Conservation (phyloP, 1,140 invertebrate species). For the Drosophila azteca region DNA sequence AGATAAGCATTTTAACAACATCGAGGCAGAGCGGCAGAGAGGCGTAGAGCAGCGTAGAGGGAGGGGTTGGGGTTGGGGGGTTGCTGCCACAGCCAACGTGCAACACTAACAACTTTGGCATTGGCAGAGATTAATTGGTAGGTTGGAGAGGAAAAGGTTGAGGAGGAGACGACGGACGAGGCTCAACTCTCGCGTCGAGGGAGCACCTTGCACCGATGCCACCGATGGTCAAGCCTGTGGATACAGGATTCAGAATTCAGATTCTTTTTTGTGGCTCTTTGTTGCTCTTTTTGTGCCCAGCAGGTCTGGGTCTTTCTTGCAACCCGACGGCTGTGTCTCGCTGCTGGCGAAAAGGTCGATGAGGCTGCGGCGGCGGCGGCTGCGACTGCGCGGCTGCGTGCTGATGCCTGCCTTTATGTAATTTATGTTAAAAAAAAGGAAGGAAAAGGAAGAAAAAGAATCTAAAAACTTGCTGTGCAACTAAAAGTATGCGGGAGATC, state of each 20-base stretch:
- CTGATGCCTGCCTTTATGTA: constrained; percentile 60
- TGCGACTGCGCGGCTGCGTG: constrained; percentile 1
- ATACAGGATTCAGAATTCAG: constrained; percentile 8
- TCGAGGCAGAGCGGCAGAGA: constrained; percentile 49
- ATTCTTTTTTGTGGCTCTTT: neutral
- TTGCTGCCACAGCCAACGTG: constrained; percentile 59
- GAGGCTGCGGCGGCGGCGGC: constrained; percentile 30
- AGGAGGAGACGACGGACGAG: neutral
- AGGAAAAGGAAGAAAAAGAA: constrained; percentile 43
- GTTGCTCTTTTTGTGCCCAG: constrained; percentile 31
- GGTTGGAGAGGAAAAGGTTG: constrained; percentile 67
- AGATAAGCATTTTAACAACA: constrained; percentile 82
- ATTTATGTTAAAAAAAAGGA: constrained; percentile 78
- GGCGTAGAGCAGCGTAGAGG: neutral
- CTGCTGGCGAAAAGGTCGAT: constrained; percentile 74
- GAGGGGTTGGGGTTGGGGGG: neutral
- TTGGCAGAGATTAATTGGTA: constrained; percentile 83
- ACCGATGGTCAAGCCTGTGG: constrained; percentile 26
- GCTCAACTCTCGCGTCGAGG: constrained; percentile 14
- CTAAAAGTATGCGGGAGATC: constrained; percentile 75
- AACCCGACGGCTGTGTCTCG: constrained; percentile 41
- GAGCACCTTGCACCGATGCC: constrained; percentile 71
- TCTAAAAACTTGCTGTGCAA: constrained; percentile 72
- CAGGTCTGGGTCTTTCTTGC: constrained; percentile 37
- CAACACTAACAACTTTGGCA: constrained; percentile 82